Base-by-base conservation (phyloP, 2,888 invertebrate genomes). In the Tipula vernalis region DNA sequence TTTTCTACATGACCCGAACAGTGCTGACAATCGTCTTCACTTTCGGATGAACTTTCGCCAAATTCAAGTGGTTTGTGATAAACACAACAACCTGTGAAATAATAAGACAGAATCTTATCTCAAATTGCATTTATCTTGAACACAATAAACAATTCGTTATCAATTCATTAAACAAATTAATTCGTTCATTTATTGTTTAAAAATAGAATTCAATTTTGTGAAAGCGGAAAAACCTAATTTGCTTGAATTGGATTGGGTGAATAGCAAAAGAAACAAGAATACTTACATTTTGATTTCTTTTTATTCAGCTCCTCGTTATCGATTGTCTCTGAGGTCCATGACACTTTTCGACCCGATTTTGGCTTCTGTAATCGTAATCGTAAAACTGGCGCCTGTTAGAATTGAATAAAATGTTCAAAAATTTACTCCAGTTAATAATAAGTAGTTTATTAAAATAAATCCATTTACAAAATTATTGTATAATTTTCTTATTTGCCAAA, bases 221-320 rank as follows among this genome's bases (percentile, higher is more conserved):
- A 5, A 57, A 51, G 15, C 5, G 15, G 13, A 4, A 51, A 15
- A 0, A 6, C 4, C 4, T 57, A 57, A 57, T 15, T 57, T 15
- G 39, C 8, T 41, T 51, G 41, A 83, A 57, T 57, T 57, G 6
- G 15, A 57, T 57, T 15, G 5, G 15, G 15, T 86, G 12, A 39
- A 84, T 12, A 10, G 44, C 6, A 0, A 10, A 44, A 44, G 3
- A 44, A 44, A 44, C 10, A 10, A 44, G 41, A 44, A 44, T 10
- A 91, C 95, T 94, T 92, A 98, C 98, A 98, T 94, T 98, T 99
- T 36, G 98, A 98, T 91, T 98, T 98, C 92, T 98, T 98, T 91
- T 96, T 97, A 90, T 97, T 96, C 95, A 98, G 94, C 90, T 97
- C 93, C 91, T 99, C 98, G 92, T 99, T 98, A 91, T 99, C 98